phyloP scores from a whole-genome alignment of 2,888 invertebrate genomes.

The Cheilosia variabilis region DNA sequence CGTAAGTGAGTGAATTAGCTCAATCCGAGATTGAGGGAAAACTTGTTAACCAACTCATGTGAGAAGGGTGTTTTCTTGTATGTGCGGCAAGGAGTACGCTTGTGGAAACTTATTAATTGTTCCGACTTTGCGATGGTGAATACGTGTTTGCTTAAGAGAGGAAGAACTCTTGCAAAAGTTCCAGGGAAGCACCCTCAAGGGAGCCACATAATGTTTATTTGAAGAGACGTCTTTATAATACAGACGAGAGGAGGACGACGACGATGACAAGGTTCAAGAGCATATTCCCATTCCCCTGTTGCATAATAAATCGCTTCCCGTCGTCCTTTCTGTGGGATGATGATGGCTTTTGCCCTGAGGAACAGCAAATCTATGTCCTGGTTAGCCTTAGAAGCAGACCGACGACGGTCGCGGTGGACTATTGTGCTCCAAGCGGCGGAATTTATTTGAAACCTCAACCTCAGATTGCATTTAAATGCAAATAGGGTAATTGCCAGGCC shows the following conservation, averaged over 20 bases:
- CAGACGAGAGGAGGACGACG: constrained; percentile 1
- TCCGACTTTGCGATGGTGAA: background rate
- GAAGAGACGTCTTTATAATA: background rate
- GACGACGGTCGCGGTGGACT: background rate
- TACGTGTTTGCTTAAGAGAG: background rate
- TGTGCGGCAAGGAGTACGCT: constrained; percentile 12
- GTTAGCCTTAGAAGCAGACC: background rate
- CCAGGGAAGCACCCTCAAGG: constrained; percentile 16
- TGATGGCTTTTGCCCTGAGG: background rate
- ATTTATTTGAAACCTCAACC: constrained; percentile 10
- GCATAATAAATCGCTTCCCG: constrained; percentile 1
- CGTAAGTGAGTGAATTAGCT: constrained; percentile 16
- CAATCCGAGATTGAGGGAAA: background rate
- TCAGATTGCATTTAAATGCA: constrained; percentile 66
- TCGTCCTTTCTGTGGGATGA: constrained; percentile 1
- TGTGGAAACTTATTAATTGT: constrained; percentile 53
- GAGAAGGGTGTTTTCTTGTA: constrained; percentile 15
- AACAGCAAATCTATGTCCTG: constrained; percentile 7
- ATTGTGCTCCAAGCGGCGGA: background rate
- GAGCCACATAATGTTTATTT: constrained; percentile 9
- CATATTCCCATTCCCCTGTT: background rate
- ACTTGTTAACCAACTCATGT: constrained; percentile 19
- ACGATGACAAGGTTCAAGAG: constrained; percentile 31
- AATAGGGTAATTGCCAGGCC: constrained; percentile 51
- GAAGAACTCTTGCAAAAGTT: constrained; percentile 24